Conservation (phyloP, 2,113 vertebrate genomes). For the Zapornia atra region DNA sequence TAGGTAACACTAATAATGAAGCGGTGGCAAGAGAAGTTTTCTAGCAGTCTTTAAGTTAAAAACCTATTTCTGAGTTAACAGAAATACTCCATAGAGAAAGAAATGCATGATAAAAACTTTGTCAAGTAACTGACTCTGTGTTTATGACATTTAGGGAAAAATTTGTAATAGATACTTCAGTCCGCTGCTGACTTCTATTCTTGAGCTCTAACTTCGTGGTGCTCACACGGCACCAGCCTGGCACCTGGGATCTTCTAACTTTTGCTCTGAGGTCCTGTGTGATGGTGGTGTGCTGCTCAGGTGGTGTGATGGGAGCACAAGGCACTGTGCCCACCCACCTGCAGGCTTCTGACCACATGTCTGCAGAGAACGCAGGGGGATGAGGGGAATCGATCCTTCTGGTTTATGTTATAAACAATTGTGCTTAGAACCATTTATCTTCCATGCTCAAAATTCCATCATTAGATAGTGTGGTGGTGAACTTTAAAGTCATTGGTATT, state of each 20-base stretch:
- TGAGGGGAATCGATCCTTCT: background rate
- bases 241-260: no score
- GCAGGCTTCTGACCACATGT: accelerated
- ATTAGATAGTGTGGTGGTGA: background rate
- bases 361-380: background rate
- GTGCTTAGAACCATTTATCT: background rate
- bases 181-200: background rate
- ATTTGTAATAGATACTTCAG: background rate
- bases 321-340: accelerated
- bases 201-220: background rate
- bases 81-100: background rate
- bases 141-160: background rate
- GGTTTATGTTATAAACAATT: background rate
- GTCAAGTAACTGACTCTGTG: no score
- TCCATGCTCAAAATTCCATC: background rate
- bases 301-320: background rate
- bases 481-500: background rate
- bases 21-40: background rate
- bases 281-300: accelerated
- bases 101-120: background rate
- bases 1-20: background rate
- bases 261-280: background rate
- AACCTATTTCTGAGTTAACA: background rate
- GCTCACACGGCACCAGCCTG: background rate
- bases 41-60: background rate